A percentile compares a stretch with the other conserved stretches of the same genome.
phyloP scores from a whole-genome alignment of 2,888 invertebrate species.

The Idaea dimidiata region DNA sequence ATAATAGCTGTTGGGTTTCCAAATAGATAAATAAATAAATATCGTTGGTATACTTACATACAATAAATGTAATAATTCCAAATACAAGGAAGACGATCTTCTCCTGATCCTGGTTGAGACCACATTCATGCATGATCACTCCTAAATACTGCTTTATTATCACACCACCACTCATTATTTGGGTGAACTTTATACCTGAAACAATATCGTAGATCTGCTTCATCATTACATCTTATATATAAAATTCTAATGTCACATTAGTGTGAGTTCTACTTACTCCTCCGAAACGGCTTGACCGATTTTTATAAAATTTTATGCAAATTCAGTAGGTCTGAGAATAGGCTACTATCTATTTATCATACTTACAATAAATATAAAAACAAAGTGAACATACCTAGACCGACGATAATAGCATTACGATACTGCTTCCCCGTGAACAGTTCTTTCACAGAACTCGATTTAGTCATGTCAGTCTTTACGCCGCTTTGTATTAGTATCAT shows the following conservation, averaged over 20 bases:
- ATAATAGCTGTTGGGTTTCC: no score
- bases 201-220: constrained; percentile 13
- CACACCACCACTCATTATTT: constrained; percentile 42
- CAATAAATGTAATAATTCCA: constrained; percentile 37
- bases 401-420: constrained; percentile 64
- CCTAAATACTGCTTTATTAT: constrained; percentile 44
- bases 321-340: no score
- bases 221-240: not conserved
- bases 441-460: constrained; percentile 66
- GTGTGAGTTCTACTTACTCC: no score
- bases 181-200: constrained; percentile 44
- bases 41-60: constrained; percentile 37
- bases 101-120: constrained; percentile 26
- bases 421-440: constrained; percentile 73
- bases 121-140: constrained; percentile 40
- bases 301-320: no score
- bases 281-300: no score
- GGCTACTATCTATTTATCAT: no score
- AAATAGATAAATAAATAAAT: no score
- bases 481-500: constrained; percentile 51
- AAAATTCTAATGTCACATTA: not conserved
- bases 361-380: not conserved
- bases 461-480: constrained; percentile 70
- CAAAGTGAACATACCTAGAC: constrained; percentile 44
- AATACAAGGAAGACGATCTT: constrained; percentile 39